Conservation (phyloP, 2,797 vertebrate genomes). For the Sarcophilus harrisii region DNA sequence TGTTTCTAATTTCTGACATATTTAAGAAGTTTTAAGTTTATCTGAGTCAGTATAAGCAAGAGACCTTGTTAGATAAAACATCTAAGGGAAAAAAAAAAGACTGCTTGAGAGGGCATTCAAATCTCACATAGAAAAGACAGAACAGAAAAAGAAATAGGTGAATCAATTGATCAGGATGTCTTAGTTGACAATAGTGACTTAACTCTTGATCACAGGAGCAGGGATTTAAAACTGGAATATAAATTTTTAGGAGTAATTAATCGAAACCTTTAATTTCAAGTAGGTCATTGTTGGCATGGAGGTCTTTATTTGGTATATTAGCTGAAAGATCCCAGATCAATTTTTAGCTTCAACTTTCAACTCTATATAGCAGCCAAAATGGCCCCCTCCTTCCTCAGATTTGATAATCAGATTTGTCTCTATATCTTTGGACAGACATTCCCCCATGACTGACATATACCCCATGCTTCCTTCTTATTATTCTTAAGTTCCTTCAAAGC, state of each 20-base stretch:
- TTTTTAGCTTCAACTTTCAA: not conserved
- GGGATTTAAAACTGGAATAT: not conserved
- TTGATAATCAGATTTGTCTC: not conserved
- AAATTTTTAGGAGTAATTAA: not conserved
- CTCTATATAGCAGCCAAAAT: not conserved
- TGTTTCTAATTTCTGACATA: not conserved
- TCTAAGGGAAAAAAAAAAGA: not conserved
- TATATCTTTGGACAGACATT: not conserved
- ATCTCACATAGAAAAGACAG: not conserved
- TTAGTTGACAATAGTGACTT: not conserved
- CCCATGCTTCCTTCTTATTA: not conserved
- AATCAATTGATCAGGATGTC: not conserved
- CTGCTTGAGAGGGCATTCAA: not conserved
- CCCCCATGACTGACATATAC: not conserved
- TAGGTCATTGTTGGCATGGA: too few species aligned
- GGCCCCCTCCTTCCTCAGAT: not conserved
- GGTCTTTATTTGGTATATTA: not conserved
- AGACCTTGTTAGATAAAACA: not conserved
- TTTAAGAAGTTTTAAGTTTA: not conserved
- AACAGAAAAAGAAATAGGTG: not conserved
- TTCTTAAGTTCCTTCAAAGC: not conserved
- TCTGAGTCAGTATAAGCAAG: not conserved
- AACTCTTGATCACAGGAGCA: not conserved
- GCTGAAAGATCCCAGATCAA: not conserved
- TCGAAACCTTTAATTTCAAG: not conserved